phyloP scores from a whole-genome alignment of 2,113 vertebrate genomes.

The Pristiophorus japonicus region DNA sequence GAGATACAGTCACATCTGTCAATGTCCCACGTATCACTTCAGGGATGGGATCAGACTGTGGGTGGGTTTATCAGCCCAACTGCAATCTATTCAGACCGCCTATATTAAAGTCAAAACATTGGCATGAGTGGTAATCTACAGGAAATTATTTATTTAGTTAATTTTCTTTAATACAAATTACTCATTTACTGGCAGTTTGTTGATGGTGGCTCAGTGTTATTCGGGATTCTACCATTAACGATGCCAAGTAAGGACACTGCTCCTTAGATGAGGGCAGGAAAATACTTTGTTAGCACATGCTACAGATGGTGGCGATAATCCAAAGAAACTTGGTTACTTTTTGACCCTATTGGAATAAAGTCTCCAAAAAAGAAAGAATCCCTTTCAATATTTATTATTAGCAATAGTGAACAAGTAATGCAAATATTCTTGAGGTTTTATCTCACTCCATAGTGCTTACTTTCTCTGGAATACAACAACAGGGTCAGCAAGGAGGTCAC shows the following conservation, averaged over 20 bases:
- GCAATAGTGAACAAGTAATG: neutral
- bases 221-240: neutral
- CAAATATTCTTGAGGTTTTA: neutral
- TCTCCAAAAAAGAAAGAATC: neutral
- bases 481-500: conserved; percentile 59
- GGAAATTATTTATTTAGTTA: neutral
- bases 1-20: neutral
- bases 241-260: neutral
- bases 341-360: neutral
- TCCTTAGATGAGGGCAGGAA: neutral
- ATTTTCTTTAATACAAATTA: neutral
- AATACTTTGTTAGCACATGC: neutral
- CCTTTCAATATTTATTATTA: neutral
- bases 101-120: neutral
- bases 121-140: neutral
- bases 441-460: conserved; percentile 48
- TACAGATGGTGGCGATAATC: neutral
- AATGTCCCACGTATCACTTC: neutral
- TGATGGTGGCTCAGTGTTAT: neutral
- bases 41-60: neutral
- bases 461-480: conserved; percentile 66
- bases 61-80: neutral
- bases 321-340: neutral
- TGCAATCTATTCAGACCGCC: neutral
- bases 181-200: neutral